Percentiles rank a stretch among this genome's conserved stretches.
These are phyloP conservation scores for Stratiomys singularior DNA, from an alignment of 2,888 invertebrate genomes.

Conservation along the genomic window DNA sequence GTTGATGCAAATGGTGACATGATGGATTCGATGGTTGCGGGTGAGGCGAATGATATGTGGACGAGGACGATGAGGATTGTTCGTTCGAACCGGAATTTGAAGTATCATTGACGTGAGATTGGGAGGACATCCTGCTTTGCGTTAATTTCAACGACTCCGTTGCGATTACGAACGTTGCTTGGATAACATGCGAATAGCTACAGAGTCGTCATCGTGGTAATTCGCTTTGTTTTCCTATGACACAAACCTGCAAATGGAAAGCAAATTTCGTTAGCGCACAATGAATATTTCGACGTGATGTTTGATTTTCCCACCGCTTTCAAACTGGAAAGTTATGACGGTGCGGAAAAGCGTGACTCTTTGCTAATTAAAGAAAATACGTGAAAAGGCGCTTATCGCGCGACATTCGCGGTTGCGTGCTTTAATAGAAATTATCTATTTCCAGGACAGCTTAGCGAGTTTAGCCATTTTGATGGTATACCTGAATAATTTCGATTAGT, in stretches of 20 bases:
- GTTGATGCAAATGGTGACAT: slow-evolving; percentile 47
- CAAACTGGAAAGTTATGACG: too few relatives aligned
- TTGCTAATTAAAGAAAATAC: too few relatives aligned
- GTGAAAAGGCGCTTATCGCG: too few relatives aligned
- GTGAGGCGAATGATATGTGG: slow-evolving; percentile 29
- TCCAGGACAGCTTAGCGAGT: too few relatives aligned
- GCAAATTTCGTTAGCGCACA: not conserved
- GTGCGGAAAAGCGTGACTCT: too few relatives aligned
- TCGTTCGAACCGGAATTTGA: slow-evolving; percentile 41
- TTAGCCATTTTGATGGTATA: too few relatives aligned
- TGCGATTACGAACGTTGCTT: not conserved
- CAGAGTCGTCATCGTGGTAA: slow-evolving; percentile 7
- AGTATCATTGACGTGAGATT: slow-evolving; percentile 31
- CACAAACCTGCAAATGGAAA: slow-evolving; percentile 15
- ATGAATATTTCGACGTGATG: too few relatives aligned
- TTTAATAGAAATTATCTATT: too few relatives aligned
- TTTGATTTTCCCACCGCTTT: too few relatives aligned
- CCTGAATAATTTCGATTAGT: too few relatives aligned
- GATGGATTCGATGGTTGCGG: slow-evolving; percentile 52
- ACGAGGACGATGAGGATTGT: slow-evolving; percentile 44
- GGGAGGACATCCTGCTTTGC: slow-evolving; percentile 37
- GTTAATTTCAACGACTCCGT: slow-evolving; percentile 4
- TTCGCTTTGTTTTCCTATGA: not conserved
- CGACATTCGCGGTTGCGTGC: too few relatives aligned
- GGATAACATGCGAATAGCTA: not conserved